These are phyloP conservation scores for Macrostomum lignano DNA, from an alignment of 1,140 invertebrate species.

Conservation along the genomic window DNA sequence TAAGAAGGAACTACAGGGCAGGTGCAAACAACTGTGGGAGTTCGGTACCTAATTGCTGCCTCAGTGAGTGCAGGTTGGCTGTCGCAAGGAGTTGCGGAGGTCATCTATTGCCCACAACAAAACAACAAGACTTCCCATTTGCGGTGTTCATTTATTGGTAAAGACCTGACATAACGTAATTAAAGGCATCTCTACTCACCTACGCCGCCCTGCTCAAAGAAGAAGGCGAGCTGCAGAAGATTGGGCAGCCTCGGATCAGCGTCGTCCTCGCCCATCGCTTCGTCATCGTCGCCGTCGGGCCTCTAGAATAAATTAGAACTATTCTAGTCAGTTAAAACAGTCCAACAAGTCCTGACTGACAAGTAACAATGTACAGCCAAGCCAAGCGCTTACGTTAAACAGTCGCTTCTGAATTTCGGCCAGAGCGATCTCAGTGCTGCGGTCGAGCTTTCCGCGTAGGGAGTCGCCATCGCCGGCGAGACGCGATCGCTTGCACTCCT, in stretches of 20 bases:
- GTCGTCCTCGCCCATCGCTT: constrained; percentile 19
- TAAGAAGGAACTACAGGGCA: too few relatives aligned
- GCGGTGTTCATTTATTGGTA: too few relatives aligned
- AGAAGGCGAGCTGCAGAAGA: constrained; percentile 24
- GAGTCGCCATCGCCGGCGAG: constrained; percentile 19
- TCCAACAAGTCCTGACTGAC: neutral
- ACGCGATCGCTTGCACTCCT: constrained; percentile 19
- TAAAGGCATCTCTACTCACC: constrained; percentile 10
- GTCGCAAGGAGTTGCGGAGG: too few relatives aligned
- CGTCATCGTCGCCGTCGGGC: constrained; percentile 15
- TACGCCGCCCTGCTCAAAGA: constrained; percentile 27
- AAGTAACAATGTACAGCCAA: neutral
- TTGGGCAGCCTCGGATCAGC: constrained; percentile 25
- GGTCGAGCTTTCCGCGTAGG: constrained; percentile 20
- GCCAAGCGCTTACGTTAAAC: constrained; percentile 15
- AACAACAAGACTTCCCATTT: too few relatives aligned
- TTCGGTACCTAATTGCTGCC: too few relatives aligned
- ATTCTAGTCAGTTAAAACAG: neutral
- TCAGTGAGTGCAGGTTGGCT: too few relatives aligned
- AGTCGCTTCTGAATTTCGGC: constrained; percentile 22
- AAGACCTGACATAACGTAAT: too few relatives aligned
- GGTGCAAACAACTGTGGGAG: too few relatives aligned
- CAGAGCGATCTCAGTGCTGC: constrained; percentile 22
- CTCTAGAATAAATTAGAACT: constrained; percentile 4
- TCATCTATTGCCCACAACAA: too few relatives aligned